Evolutionary conservation across 1,140 invertebrate species (phyloP), one percentile per base, ranked within the genome.

Genomic region (Cherax quadricarinatus): DNA sequence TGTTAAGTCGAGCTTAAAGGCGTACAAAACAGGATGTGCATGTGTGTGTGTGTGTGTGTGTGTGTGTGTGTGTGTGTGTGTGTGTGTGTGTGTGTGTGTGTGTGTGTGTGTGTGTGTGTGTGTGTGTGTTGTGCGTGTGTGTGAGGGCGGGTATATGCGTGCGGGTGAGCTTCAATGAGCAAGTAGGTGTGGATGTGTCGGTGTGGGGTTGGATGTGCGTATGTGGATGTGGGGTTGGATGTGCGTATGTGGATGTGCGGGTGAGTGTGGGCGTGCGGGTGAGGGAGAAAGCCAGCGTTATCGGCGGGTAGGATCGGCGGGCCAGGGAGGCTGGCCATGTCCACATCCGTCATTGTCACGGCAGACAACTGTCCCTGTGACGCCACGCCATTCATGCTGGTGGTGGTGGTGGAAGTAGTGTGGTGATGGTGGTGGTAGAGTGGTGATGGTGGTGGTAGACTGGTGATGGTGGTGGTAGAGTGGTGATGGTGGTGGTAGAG

Each of bases 351-450:
- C 90, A 91, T 51, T 85, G 90, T 91, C 90, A 87, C 16, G 51
- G 24, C 90, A 91, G 73, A 91, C 90, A 91, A 91, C 90, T 91
- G 90, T 91, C 90, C 85, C 57, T 30, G 84, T 91, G 90, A 91
- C 90, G 90, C 90, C 62, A 57, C 60, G 90, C 90, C 90, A 91
- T 91, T 91, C 90, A 91, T 84, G 90, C 80, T 80, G 30, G 70
- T 57, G 62, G 21, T 81, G 41, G 41, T 79, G 24, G 78, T n/a
- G n/a, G n/a, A n/a, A n/a, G n/a, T 41, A 41, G 30, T 41, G 53
- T 62, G 57, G n/a, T 66, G 79, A 53, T 60, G 84, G 53, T 41
- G 60, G 60, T 30, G 84, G 53, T 41, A 41, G 30, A 2, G 30
- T 41, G 30, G 30, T 41, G 30, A 2, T 41, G 30, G 2, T 41